Evolutionary conservation across 2,113 vertebrate species (phyloP).

Genomic region (Megaptera novaeangliae): DNA sequence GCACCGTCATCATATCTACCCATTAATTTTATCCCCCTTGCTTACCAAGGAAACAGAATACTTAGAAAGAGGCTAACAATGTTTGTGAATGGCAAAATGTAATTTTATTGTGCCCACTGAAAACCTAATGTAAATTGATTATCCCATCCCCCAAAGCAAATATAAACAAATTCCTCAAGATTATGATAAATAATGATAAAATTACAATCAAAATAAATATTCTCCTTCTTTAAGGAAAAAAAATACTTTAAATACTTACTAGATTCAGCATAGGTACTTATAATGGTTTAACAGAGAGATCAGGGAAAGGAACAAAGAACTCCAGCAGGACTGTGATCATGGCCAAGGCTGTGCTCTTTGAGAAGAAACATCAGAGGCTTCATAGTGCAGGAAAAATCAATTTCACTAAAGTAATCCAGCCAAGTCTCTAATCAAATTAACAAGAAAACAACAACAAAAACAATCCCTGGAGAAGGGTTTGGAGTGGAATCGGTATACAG

Average conservation of each 20-base stretch:
- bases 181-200: neutral
- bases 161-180: neutral
- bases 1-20: neutral
- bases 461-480: neutral
- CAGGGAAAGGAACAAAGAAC: neutral
- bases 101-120: neutral
- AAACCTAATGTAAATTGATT: constrained; percentile 3
- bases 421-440: neutral
- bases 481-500: neutral
- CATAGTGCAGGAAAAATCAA: neutral
- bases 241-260: neutral
- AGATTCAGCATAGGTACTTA: neutral
- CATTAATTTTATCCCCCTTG: neutral
- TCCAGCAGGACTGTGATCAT: too few species aligned
- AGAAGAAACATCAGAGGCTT: neutral
- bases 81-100: neutral
- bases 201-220: neutral
- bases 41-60: neutral
- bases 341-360: neutral
- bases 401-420: neutral
- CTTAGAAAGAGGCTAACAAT: neutral
- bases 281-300: neutral
- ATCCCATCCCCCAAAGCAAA: neutral
- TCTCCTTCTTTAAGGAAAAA: neutral
- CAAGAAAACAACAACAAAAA: neutral